Conservation (phyloP, 2,888 invertebrate species). For the Drosophila ustulata region DNA sequence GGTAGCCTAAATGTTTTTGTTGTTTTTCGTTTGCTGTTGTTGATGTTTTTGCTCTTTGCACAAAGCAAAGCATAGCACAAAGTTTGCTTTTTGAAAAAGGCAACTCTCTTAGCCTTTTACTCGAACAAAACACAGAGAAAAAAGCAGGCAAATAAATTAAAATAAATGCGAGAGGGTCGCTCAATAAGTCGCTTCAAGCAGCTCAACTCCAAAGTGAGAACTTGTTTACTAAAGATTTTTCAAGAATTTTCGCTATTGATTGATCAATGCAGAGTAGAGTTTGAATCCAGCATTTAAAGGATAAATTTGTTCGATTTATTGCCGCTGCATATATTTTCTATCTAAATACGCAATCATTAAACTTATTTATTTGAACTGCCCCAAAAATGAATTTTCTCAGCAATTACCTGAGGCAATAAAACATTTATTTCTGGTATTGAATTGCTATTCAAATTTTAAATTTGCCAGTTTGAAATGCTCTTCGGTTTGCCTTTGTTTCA, state of each 20-base stretch:
- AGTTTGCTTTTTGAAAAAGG: slow-evolving; percentile 72
- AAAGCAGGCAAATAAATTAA: slow-evolving; percentile 69
- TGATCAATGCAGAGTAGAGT: neutral
- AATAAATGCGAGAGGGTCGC: slow-evolving; percentile 65
- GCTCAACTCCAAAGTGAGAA: slow-evolving; percentile 25
- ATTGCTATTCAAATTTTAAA: slow-evolving; percentile 7
- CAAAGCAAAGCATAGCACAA: slow-evolving; percentile 70
- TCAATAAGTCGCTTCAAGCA: slow-evolving; percentile 40
- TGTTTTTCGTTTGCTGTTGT: slow-evolving; percentile 30
- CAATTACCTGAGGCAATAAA: slow-evolving; percentile 6
- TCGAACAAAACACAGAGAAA: slow-evolving; percentile 25
- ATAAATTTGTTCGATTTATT: neutral
- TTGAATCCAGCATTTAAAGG: neutral
- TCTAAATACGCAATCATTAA: neutral
- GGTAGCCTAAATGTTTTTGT: slow-evolving; percentile 51
- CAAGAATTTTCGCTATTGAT: slow-evolving; percentile 7
- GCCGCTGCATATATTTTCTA: too few relatives aligned
- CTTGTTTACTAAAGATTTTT: slow-evolving; percentile 27
- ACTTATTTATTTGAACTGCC: neutral
- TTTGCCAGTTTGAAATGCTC: neutral
- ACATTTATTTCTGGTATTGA: slow-evolving; percentile 5
- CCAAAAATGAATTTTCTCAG: neutral
- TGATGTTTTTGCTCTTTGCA: slow-evolving; percentile 54
- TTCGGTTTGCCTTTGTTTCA: slow-evolving; percentile 20
- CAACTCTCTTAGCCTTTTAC: slow-evolving; percentile 72